phyloP scores from a whole-genome alignment of 2,113 vertebrate genomes.

The Ctenodactylus gundi region DNA sequence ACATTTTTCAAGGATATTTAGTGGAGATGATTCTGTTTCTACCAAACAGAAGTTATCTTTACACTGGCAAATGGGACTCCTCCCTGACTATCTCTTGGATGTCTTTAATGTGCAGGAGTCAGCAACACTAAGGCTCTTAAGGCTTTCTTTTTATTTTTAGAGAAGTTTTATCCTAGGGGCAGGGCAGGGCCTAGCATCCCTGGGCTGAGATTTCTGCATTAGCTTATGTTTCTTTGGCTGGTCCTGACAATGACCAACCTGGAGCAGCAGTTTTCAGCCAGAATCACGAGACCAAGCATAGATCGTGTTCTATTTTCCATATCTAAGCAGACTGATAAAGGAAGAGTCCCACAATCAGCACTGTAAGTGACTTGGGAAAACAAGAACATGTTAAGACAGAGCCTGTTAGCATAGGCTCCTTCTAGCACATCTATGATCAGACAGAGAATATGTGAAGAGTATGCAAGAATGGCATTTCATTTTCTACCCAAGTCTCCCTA shows the following conservation, averaged over 20 bases:
- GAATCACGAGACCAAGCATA: not conserved
- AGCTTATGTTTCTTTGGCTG: slow-evolving; percentile 61
- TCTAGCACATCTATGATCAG: not conserved
- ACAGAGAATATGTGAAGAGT: not conserved
- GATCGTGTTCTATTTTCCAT: not conserved
- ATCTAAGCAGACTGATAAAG: not conserved
- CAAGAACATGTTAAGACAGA: not conserved
- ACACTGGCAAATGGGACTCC: not conserved
- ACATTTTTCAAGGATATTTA: slow-evolving; percentile 33
- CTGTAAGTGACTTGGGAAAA: not conserved
- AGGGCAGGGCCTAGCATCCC: not conserved
- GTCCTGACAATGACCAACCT: not conserved
- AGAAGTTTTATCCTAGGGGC: not conserved
- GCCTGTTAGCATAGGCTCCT: not conserved
- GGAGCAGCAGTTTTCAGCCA: not conserved
- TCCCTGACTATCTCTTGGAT: not conserved
- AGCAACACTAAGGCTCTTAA: slow-evolving; percentile 28
- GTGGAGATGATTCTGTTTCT: slow-evolving; percentile 9
- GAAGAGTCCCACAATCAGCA: not conserved
- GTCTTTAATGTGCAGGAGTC: slow-evolving; percentile 11
- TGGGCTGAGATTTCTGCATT: not conserved
- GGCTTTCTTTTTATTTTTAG: slow-evolving; percentile 45
- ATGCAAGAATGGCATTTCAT: not conserved
- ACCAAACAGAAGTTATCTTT: not conserved
- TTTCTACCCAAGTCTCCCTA: not conserved